Evolutionary conservation across 2,888 invertebrate genomes (phyloP).

Genomic region (Leptura quadrifasciata): DNA sequence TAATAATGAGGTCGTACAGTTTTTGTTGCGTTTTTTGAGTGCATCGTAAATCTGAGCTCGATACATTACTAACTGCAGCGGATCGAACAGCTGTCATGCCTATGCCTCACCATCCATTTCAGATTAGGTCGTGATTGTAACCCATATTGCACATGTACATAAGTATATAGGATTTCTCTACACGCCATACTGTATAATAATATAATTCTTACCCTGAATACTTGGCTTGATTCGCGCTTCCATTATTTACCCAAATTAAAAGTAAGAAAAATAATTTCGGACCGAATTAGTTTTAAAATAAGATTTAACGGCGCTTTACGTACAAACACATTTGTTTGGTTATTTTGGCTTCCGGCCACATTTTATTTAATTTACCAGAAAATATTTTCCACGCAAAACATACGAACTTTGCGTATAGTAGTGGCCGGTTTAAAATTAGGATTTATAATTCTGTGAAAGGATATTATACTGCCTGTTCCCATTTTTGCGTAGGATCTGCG

Average conservation of each 20-base stretch:
- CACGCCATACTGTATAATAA: no score
- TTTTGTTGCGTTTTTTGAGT: no score
- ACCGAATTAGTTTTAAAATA: neutral
- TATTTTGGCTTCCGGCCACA: slow-evolving; percentile 28
- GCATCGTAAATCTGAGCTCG: no score
- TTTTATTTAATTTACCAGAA: slow-evolving; percentile 30
- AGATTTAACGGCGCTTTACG: slow-evolving; percentile 9
- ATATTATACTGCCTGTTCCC: neutral
- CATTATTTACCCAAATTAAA: neutral
- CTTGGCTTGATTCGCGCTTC: neutral
- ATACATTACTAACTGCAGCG: no score
- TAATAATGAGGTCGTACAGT: no score
- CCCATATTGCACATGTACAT: no score
- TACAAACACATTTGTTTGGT: neutral
- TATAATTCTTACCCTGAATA: neutral
- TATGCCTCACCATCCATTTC: no score
- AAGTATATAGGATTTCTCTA: no score
- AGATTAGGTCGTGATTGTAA: no score
- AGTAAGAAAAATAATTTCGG: neutral
- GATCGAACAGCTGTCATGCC: no score
- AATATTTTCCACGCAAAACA: slow-evolving; percentile 30
- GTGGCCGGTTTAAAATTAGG: slow-evolving; percentile 33
- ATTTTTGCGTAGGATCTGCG: neutral
- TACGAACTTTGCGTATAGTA: slow-evolving; percentile 18
- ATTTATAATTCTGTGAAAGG: slow-evolving; percentile 29